Evolutionary conservation across 1,140 invertebrate species (phyloP).

Genomic region (Panonychus citri): DNA sequence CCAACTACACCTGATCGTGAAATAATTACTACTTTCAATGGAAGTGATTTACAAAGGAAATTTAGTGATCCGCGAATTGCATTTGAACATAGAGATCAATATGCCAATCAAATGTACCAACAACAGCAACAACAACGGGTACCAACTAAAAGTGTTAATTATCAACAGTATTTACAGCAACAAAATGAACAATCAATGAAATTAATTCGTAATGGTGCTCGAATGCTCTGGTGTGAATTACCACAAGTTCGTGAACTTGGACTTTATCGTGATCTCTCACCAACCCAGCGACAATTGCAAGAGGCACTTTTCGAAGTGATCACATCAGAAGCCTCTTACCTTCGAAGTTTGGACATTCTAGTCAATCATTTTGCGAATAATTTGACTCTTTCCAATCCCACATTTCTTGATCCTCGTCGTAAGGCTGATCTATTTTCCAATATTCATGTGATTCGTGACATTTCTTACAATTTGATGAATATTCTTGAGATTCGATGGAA

Average conservation of each 20-base stretch:
- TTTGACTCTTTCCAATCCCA: slow-evolving; percentile 39
- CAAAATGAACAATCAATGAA: slow-evolving; percentile 27
- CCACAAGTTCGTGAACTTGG: slow-evolving; percentile 31
- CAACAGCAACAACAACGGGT: background rate
- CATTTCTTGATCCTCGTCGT: slow-evolving; percentile 39
- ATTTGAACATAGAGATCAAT: background rate
- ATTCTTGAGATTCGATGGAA: slow-evolving; percentile 76
- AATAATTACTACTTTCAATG: background rate
- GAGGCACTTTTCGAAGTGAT: slow-evolving; percentile 88
- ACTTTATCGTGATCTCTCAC: slow-evolving; percentile 35
- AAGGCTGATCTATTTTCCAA: slow-evolving; percentile 55
- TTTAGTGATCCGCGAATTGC: background rate
- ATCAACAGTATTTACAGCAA: background rate
- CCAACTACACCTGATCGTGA: background rate
- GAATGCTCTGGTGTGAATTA: slow-evolving; percentile 81
- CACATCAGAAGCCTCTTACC: slow-evolving; percentile 84
- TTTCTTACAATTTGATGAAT: slow-evolving; percentile 37
- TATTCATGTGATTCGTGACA: slow-evolving; percentile 33
- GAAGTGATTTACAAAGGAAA: background rate
- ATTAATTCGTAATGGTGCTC: slow-evolving; percentile 35
- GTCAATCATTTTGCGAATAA: slow-evolving; percentile 63
- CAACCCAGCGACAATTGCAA: slow-evolving; percentile 49
- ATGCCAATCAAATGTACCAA: too few relatives aligned
- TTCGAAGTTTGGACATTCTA: slow-evolving; percentile 72
- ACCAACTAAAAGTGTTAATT: background rate